Evolutionary conservation across 2,797 vertebrate genomes (phyloP).

Genomic region (Knipowitschia caucasica): DNA sequence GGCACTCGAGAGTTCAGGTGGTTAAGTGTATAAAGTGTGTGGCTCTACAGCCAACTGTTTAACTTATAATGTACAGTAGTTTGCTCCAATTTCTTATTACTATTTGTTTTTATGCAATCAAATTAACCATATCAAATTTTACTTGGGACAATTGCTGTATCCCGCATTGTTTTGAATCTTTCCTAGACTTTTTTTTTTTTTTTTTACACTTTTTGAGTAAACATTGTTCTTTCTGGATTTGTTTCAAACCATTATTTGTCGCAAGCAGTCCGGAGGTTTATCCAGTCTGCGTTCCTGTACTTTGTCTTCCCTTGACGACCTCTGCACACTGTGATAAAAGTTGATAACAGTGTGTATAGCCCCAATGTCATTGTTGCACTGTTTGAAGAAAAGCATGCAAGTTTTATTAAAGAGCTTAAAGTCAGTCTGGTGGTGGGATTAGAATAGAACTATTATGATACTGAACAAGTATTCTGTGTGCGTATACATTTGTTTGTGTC

Average conservation of each 20-base stretch:
- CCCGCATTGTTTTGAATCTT: background rate
- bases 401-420: no score
- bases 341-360: background rate
- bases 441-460: no score
- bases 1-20: no score
- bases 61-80: no score
- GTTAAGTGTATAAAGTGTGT: no score
- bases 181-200: background rate
- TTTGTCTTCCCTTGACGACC: conserved; percentile 12
- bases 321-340: background rate
- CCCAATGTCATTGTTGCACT: background rate
- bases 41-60: no score
- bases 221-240: background rate
- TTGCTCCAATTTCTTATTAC: no score
- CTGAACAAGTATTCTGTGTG: no score
- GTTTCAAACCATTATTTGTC: background rate
- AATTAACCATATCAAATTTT: no score
- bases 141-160: background rate
- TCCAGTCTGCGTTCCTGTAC: conserved; percentile 46
- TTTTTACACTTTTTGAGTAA: conserved; percentile 3
- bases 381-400: background rate
- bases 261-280: conserved; percentile 11
- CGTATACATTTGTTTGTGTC: no score
- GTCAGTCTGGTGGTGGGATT: no score
- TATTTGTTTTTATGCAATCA: no score